A percentile compares a stretch with the other conserved stretches of the same genome.
phyloP scores from a whole-genome alignment of 1,140 invertebrate species.

The Calephelis nemesis region DNA sequence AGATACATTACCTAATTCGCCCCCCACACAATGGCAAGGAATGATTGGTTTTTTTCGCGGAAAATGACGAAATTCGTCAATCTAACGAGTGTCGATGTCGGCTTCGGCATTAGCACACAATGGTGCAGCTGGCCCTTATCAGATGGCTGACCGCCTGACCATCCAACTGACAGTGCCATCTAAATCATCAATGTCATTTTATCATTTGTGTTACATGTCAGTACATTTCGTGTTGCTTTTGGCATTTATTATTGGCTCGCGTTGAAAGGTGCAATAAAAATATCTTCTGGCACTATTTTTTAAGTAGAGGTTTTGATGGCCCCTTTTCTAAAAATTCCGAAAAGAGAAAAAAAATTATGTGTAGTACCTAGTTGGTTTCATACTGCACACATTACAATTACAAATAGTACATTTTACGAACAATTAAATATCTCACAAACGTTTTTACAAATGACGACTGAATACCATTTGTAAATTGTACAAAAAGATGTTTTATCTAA shows the following conservation, averaged over 20 bases:
- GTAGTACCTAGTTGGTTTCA: too few species aligned
- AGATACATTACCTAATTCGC: constrained; percentile 28
- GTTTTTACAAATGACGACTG: too few species aligned
- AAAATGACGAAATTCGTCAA: constrained; percentile 29
- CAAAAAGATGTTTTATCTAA: too few species aligned
- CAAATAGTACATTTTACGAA: too few species aligned
- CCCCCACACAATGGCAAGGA: constrained; percentile 26
- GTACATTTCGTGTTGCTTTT: neutral
- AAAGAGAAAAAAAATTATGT: too few species aligned
- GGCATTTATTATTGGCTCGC: neutral
- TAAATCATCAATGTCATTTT: neutral
- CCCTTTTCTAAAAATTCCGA: too few species aligned
- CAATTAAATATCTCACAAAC: too few species aligned
- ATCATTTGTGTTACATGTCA: neutral
- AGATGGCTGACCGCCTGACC: constrained; percentile 33
- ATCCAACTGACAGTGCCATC: constrained; percentile 18
- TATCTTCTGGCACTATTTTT: too few species aligned
- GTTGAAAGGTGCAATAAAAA: too few species aligned
- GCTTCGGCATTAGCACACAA: constrained; percentile 38
- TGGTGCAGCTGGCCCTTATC: constrained; percentile 35
- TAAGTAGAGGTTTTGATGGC: too few species aligned
- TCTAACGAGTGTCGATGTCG: constrained; percentile 28
- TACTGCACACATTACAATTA: too few species aligned
- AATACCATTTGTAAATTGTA: too few species aligned
- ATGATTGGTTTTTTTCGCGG: constrained; percentile 24